These are phyloP conservation scores for Rhinoptilus africanus DNA, from an alignment of 2,113 vertebrate species.

Conservation along the genomic window DNA sequence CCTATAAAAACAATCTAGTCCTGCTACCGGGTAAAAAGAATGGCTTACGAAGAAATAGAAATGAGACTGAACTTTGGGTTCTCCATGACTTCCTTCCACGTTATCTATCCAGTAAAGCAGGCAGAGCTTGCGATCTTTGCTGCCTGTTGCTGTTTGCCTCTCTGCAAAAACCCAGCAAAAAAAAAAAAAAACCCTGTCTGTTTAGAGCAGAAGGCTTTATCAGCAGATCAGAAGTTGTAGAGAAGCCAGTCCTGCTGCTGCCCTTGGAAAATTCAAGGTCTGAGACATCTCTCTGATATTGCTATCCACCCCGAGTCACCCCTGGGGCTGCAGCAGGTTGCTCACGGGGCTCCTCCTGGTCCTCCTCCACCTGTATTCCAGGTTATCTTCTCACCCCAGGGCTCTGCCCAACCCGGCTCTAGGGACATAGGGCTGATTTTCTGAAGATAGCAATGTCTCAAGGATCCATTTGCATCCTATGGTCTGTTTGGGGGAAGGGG, in stretches of 20 bases:
- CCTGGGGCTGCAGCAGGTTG: background rate
- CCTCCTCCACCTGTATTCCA: background rate
- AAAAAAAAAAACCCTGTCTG: background rate
- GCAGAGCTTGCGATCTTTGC: background rate
- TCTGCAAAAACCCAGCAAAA: background rate
- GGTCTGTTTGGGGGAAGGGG: background rate
- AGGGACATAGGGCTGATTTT: background rate
- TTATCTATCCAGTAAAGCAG: background rate
- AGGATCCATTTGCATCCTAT: rapidly evolving
- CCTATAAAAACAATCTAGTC: background rate
- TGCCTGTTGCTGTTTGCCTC: background rate
- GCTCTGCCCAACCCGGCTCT: background rate
- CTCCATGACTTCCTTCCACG: background rate
- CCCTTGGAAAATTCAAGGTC: background rate
- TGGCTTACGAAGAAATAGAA: background rate
- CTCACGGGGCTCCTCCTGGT: background rate
- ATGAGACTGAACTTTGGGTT: background rate
- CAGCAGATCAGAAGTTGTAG: background rate
- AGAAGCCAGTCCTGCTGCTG: background rate
- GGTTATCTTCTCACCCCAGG: background rate
- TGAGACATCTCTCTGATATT: background rate
- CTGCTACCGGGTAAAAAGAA: background rate
- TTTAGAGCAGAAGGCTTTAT: background rate
- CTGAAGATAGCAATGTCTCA: background rate
- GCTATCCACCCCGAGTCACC: background rate